phyloP scores from a whole-genome alignment of 2,797 vertebrate genomes.

The Fistularia commersonii region DNA sequence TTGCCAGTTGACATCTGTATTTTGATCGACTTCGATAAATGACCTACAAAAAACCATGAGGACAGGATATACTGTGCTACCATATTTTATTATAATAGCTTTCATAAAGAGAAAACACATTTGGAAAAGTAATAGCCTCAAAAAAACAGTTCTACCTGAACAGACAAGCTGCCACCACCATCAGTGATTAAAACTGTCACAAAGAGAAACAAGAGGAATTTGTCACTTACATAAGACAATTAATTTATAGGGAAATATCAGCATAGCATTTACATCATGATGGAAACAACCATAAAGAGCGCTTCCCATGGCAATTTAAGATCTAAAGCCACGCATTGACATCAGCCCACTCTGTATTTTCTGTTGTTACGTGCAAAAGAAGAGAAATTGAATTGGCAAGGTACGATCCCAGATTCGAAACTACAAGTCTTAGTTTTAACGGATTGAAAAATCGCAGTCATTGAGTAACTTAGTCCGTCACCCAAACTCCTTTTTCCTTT shows the following conservation, averaged over 20 bases:
- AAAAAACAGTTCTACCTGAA: slow-evolving; percentile 45
- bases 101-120: too few species aligned
- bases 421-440: slow-evolving; percentile 63
- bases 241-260: slow-evolving; percentile 75
- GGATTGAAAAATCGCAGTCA: slow-evolving; percentile 65
- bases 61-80: too few species aligned
- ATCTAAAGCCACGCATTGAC: slow-evolving; percentile 70
- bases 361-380: slow-evolving; percentile 71
- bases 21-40: too few species aligned
- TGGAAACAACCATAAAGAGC: slow-evolving; percentile 63
- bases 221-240: slow-evolving; percentile 61
- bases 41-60: too few species aligned
- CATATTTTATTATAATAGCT: too few species aligned
- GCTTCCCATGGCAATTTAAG: slow-evolving; percentile 58
- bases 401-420: slow-evolving; percentile 65
- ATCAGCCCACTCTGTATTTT: slow-evolving; percentile 68
- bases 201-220: slow-evolving; percentile 50
- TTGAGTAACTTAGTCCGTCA: slow-evolving; percentile 59
- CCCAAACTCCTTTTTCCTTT: slow-evolving; percentile 10
- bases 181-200: slow-evolving; percentile 47
- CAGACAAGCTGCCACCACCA: slow-evolving; percentile 40
- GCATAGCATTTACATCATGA: slow-evolving; percentile 68
- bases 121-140: slow-evolving; percentile 13
- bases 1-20: too few species aligned
- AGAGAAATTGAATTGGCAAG: slow-evolving; percentile 74